Base-by-base conservation (phyloP, 92 coral and sea anemone species). In the Pocillopora grandis region DNA sequence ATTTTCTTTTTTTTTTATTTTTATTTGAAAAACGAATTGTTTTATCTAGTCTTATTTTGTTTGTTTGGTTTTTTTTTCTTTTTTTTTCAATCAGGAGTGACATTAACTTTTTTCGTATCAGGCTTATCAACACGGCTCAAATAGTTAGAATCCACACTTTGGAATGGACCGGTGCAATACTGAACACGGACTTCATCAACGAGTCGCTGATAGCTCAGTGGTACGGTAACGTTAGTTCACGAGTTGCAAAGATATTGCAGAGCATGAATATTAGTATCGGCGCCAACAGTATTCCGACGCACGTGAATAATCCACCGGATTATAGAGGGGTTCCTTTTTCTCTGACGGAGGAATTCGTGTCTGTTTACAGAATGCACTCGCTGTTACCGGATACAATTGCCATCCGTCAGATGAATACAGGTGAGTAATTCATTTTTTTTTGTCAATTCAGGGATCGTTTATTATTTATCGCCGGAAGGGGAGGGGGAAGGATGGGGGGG, bases 361-460 rank as follows among this genome's bases (percentile, higher is more conserved):
- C 98, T 5, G 93, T 89, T 15, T 94, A 94, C 58, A 90, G 98
- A 17, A 92, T 94, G 90, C 98, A 94, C 70, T 89, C 98, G 3
- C 80, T 94, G 36, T 84, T 94, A 4, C 98, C 95, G 67, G 98
- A 94, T 67, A 60, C 61, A 14, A 58, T 94, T 58, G 71, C 88
- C 16, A 84, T 94, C 18, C 66, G 85, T 69, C 63, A 79, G 37
- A 87, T 87, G 88, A 72, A 36, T 1, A 79, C 93, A 87, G 95
- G 95, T 91, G 62, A 19, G 78, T 59, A 42, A 7, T 42, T 42
- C 52, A 42, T 42, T 42, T 7, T 42, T 3, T 3, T 42, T 3
- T 42, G 52, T 42, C 52, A 42, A 5, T 42, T 42, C 52, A 42
- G 52, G 52, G 52, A 42, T 7, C 52, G 52, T 42, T 7, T 42